Evolutionary conservation across 2,888 invertebrate genomes (phyloP).

Genomic region (Tillus elongatus): DNA sequence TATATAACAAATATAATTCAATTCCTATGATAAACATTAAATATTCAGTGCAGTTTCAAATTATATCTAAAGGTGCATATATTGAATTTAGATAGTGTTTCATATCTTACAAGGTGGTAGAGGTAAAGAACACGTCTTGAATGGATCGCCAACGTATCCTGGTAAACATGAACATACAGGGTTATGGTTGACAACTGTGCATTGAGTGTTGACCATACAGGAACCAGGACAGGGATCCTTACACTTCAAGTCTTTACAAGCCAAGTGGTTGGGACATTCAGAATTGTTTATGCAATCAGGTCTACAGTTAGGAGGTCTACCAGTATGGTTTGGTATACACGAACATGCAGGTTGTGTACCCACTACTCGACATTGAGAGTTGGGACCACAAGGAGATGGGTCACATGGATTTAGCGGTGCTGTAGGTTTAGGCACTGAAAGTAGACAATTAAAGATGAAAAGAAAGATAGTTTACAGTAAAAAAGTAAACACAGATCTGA

Average conservation of each 20-base stretch:
- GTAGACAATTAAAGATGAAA: constrained; percentile 15
- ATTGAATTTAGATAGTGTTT: no score
- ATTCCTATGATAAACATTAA: no score
- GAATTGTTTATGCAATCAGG: constrained; percentile 74
- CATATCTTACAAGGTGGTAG: no score
- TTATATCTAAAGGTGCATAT: no score
- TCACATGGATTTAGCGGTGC: constrained; percentile 52
- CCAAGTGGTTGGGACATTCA: constrained; percentile 72
- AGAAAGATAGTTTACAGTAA: no score
- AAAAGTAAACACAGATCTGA: no score
- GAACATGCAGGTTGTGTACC: constrained; percentile 79
- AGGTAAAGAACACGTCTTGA: constrained; percentile 46
- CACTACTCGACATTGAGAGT: constrained; percentile 71
- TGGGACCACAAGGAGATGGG: constrained; percentile 76
- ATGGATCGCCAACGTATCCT: constrained; percentile 74
- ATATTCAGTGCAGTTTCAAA: no score
- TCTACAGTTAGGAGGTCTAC: constrained; percentile 77
- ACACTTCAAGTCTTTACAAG: constrained; percentile 74
- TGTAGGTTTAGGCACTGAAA: constrained; percentile 39
- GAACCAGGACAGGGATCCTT: constrained; percentile 72
- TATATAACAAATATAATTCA: no score
- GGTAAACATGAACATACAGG: constrained; percentile 73
- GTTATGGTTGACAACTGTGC: constrained; percentile 75
- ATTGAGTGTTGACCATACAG: constrained; percentile 72
- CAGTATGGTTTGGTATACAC: constrained; percentile 69